phyloP scores from a whole-genome alignment of 2,888 invertebrate species.

The Andrena praecox region DNA sequence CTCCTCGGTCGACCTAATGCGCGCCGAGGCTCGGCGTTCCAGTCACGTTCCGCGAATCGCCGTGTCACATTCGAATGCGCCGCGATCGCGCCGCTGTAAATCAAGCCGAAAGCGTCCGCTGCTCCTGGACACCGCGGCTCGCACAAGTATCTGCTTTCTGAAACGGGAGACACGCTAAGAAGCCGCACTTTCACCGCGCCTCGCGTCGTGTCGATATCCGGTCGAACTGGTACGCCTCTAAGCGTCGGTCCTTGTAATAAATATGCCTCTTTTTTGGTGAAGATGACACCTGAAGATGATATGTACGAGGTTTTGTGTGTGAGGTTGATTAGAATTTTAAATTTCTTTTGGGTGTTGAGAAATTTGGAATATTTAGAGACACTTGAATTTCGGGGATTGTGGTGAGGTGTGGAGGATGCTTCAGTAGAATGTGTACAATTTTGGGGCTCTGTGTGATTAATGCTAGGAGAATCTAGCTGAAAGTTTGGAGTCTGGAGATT shows the following conservation, averaged over 20 bases:
- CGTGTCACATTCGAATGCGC: slow-evolving; percentile 21
- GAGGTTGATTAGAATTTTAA: too few relatives aligned
- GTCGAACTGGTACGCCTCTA: slow-evolving; percentile 1
- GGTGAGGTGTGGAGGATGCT: too few relatives aligned
- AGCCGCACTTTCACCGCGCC: slow-evolving; percentile 47
- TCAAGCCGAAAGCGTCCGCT: slow-evolving; percentile 28
- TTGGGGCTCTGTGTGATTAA: too few relatives aligned
- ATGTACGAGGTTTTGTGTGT: neutral
- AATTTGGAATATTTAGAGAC: too few relatives aligned
- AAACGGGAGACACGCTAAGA: slow-evolving; percentile 26
- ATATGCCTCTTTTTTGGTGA: slow-evolving; percentile 35
- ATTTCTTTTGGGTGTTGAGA: too few relatives aligned
- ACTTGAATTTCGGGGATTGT: too few relatives aligned
- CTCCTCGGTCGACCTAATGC: slow-evolving; percentile 22
- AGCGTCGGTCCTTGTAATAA: slow-evolving; percentile 41
- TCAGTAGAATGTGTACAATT: too few relatives aligned
- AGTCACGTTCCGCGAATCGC: slow-evolving; percentile 33
- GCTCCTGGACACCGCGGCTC: slow-evolving; percentile 23
- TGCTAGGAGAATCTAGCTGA: too few relatives aligned
- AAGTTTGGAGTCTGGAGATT: too few relatives aligned
- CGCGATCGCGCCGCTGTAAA: slow-evolving; percentile 30
- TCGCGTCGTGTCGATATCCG: slow-evolving; percentile 25
- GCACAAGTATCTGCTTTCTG: slow-evolving; percentile 55
- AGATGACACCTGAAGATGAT: slow-evolving; percentile 41
- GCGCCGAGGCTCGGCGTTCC: neutral